Evolutionary conservation across 2,113 vertebrate species (phyloP).

Genomic region (Scytalopus superciliaris): DNA sequence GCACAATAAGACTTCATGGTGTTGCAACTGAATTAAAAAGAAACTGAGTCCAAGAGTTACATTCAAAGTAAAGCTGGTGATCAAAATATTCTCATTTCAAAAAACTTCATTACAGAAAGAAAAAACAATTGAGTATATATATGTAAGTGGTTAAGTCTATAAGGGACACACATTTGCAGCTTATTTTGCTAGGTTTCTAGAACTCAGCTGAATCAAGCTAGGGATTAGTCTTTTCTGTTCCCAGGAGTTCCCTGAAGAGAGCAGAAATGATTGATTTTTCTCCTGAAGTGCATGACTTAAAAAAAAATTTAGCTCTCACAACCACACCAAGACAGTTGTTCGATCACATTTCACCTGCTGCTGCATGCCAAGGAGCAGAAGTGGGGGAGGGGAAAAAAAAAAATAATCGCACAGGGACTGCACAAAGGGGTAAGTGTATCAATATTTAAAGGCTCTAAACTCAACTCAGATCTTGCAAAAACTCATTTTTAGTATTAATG

Average conservation of each 20-base stretch:
- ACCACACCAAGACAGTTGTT: conserved; percentile 27
- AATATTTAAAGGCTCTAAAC: conserved; percentile 29
- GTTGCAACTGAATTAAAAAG: background rate
- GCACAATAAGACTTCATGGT: background rate
- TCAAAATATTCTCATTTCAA: background rate
- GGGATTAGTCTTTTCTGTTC: conserved; percentile 20
- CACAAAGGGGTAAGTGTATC: conserved; percentile 15
- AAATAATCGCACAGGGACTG: background rate
- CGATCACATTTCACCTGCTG: conserved; percentile 29
- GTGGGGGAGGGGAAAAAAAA: background rate
- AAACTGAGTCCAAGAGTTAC: background rate
- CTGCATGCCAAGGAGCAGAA: conserved; percentile 28
- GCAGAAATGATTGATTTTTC: conserved; percentile 22
- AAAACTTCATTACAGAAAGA: background rate
- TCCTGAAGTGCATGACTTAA: background rate
- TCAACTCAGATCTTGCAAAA: conserved; percentile 6
- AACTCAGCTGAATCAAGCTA: conserved; percentile 38
- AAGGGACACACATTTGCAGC: conserved; percentile 29
- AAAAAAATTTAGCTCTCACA: background rate
- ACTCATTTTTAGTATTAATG: conserved; percentile 34
- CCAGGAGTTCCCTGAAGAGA: conserved; percentile 11
- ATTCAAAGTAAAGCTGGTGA: background rate
- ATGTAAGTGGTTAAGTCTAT: background rate
- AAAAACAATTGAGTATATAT: background rate
- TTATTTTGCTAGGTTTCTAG: conserved; percentile 2